Evolutionary conservation across 2,797 vertebrate species (phyloP).

Genomic region (Tapirus indicus): DNA sequence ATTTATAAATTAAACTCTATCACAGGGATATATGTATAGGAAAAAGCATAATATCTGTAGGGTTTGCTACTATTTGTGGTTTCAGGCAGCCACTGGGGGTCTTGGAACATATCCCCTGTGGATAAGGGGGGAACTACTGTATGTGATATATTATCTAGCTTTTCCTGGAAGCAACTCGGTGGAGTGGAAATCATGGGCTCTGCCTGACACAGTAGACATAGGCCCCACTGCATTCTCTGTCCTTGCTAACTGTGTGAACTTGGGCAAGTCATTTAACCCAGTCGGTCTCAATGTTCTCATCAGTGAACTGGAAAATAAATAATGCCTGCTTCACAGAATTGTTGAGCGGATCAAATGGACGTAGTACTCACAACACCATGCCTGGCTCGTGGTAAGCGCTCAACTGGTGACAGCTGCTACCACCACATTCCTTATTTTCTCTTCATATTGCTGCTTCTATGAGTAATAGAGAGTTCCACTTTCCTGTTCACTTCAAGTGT

Average conservation of each 20-base stretch:
- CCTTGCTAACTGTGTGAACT: neutral
- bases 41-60: too few species aligned
- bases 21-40: too few species aligned
- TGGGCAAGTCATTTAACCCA: neutral
- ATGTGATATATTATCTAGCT: neutral
- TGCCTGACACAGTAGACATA: neutral
- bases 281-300: neutral
- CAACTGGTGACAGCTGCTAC: neutral
- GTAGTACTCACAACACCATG: neutral
- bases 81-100: too few species aligned
- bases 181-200: neutral
- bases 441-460: accelerated
- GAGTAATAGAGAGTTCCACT: neutral
- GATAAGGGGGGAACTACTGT: too few species aligned
- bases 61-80: too few species aligned
- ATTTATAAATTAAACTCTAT: too few species aligned
- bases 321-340: neutral
- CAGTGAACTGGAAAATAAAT: neutral
- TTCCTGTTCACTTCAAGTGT: neutral
- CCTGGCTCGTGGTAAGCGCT: accelerated
- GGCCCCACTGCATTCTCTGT: neutral
- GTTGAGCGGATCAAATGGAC: neutral
- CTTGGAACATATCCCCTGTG: too few species aligned
- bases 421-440: neutral
- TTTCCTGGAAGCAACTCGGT: neutral